A percentile compares a stretch with the other conserved stretches of the same genome.
phyloP scores from a whole-genome alignment of 2,113 vertebrate genomes.

The Zingel zingel region DNA sequence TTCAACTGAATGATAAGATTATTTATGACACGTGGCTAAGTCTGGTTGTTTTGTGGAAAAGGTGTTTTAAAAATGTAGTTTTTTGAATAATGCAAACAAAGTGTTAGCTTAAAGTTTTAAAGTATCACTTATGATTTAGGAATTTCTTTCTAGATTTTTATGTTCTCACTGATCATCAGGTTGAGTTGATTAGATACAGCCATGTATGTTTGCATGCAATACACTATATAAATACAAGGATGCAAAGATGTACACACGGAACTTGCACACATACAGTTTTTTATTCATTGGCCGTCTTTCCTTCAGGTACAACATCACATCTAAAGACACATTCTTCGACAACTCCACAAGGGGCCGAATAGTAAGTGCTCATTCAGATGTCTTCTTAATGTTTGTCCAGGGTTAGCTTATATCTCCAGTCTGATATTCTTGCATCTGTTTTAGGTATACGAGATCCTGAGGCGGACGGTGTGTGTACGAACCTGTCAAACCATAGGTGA shows the following conservation, averaged over 20 bases:
- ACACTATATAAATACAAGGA: too few relatives aligned
- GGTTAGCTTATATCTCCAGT: neutral
- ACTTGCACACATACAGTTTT: neutral
- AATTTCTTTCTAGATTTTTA: too few relatives aligned
- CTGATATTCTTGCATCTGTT: constrained; percentile 17
- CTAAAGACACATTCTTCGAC: constrained; percentile 97
- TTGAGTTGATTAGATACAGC: neutral
- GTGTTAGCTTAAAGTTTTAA: neutral
- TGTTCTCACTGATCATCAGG: too few relatives aligned
- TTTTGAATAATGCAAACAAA: too few relatives aligned
- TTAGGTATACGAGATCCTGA: constrained; percentile 96
- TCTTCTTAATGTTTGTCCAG: neutral
- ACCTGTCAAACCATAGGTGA: constrained; percentile 95
- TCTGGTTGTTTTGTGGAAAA: too few relatives aligned
- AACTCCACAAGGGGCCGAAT: constrained; percentile 95
- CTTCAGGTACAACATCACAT: constrained; percentile 93
- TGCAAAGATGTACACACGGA: neutral
- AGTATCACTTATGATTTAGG: too few relatives aligned
- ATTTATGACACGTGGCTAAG: neutral
- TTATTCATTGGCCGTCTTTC: constrained; percentile 21
- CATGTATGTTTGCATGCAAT: neutral
- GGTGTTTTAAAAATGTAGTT: too few relatives aligned
- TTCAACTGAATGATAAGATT: neutral
- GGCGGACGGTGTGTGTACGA: constrained; percentile 90
- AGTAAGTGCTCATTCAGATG: constrained; percentile 84